Conservation (phyloP, 2,888 invertebrate genomes). For the Lasioglossum malachurum region DNA sequence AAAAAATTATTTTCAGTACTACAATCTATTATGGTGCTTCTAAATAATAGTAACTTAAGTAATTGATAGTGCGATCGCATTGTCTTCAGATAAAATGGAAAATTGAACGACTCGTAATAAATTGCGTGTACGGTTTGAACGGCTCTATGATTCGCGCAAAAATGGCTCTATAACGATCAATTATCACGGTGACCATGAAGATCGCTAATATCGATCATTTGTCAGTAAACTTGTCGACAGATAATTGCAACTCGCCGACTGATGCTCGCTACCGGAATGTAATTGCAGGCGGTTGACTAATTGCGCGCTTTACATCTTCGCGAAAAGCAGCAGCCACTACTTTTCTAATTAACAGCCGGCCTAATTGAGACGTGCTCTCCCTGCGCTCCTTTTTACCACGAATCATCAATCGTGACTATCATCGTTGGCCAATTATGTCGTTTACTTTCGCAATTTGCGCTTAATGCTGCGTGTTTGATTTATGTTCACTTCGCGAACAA, state of each 20-base stretch:
- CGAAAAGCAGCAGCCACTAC: constrained; percentile 48
- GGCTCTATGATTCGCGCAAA: constrained; percentile 36
- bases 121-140: background rate
- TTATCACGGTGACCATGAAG: constrained; percentile 54
- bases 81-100: background rate
- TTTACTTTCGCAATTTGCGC: background rate
- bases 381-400: constrained; percentile 16
- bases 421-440: constrained; percentile 19
- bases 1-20: background rate
- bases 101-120: background rate
- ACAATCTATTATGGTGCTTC: background rate
- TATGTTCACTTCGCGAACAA: background rate
- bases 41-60: background rate
- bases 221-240: constrained; percentile 58
- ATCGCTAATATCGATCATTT: constrained; percentile 60
- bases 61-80: background rate
- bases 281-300: constrained; percentile 60
- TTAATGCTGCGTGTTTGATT: background rate
- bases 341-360: constrained; percentile 54
- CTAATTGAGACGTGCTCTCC: constrained; percentile 57
- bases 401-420: constrained; percentile 32
- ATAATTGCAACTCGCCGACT: constrained; percentile 57
- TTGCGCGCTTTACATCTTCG: constrained; percentile 61
- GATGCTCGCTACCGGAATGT: constrained; percentile 56
- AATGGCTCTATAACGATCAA: constrained; percentile 49